Conservation (phyloP, 2,113 vertebrate genomes). For the Oenanthe oenanthe region DNA sequence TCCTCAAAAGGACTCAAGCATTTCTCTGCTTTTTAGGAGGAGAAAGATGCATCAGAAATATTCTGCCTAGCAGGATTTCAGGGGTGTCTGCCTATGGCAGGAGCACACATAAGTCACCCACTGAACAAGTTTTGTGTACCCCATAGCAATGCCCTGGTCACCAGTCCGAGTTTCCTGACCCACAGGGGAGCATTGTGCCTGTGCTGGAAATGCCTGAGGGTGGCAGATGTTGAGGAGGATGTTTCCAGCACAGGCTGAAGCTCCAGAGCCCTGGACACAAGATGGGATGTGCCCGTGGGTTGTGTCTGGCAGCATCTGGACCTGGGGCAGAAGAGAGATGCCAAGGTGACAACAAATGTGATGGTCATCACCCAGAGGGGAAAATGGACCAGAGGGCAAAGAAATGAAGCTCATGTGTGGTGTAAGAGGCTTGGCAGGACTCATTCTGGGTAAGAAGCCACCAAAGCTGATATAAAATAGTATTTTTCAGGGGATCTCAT, state of each 20-base stretch:
- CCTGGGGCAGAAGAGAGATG: not conserved
- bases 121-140: not conserved
- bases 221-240: not conserved
- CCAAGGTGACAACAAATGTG: not conserved
- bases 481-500: not conserved
- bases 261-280: not conserved
- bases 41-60: not conserved
- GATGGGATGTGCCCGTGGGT: too few relatives aligned
- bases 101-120: not conserved
- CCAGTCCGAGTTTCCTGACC: not conserved
- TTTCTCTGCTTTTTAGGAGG: not conserved
- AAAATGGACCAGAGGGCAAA: not conserved
- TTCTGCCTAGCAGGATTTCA: not conserved
- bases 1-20: not conserved
- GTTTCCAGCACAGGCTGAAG: not conserved
- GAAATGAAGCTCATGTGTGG: not conserved
- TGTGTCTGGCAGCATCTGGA: not conserved
- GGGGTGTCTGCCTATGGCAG: not conserved
- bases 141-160: not conserved
- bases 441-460: not conserved
- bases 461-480: not conserved
- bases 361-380: not conserved
- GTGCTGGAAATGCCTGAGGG: not conserved
- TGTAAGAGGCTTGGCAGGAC: not conserved
- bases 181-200: not conserved